Evolutionary conservation across 2,797 vertebrate genomes (phyloP).

Genomic region (Tokudaia muenninki): DNA sequence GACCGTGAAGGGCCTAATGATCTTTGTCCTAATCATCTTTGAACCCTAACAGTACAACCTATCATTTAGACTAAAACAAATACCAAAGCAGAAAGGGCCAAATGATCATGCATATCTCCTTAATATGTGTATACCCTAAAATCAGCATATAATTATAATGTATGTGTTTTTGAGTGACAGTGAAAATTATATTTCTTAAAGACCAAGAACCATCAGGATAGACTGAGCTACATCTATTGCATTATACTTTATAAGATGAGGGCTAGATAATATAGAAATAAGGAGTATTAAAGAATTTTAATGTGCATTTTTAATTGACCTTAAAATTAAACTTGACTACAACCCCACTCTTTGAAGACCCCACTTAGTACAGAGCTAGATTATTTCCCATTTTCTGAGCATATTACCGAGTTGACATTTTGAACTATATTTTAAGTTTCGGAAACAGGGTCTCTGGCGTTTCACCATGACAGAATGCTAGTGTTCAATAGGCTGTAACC

Average conservation of each 20-base stretch:
- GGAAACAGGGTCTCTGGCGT: slow-evolving; percentile 38
- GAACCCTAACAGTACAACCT: neutral
- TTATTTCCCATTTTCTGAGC: slow-evolving; percentile 31
- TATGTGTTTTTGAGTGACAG: neutral
- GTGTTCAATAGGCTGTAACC: neutral
- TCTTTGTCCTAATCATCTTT: neutral
- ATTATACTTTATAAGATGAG: slow-evolving; percentile 4
- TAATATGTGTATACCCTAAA: neutral
- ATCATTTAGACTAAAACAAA: slow-evolving; percentile 15
- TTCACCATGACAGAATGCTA: slow-evolving; percentile 45
- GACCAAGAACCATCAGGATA: slow-evolving; percentile 22
- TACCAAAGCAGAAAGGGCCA: neutral
- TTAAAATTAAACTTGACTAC: slow-evolving; percentile 49
- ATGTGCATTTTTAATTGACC: neutral
- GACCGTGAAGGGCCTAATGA: neutral
- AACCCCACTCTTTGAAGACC: slow-evolving; percentile 34
- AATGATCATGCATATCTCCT: slow-evolving; percentile 1
- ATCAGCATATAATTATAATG: neutral
- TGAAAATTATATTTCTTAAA: slow-evolving; percentile 17
- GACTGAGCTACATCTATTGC: neutral
- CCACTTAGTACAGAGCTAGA: slow-evolving; percentile 43
- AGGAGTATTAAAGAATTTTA: slow-evolving; percentile 38
- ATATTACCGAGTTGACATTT: slow-evolving; percentile 39
- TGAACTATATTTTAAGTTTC: neutral
- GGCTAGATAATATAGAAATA: neutral